Evolutionary conservation across 2,888 invertebrate species (phyloP), one percentile per base, ranked within the genome.

Genomic region (Polia nebulosa): DNA sequence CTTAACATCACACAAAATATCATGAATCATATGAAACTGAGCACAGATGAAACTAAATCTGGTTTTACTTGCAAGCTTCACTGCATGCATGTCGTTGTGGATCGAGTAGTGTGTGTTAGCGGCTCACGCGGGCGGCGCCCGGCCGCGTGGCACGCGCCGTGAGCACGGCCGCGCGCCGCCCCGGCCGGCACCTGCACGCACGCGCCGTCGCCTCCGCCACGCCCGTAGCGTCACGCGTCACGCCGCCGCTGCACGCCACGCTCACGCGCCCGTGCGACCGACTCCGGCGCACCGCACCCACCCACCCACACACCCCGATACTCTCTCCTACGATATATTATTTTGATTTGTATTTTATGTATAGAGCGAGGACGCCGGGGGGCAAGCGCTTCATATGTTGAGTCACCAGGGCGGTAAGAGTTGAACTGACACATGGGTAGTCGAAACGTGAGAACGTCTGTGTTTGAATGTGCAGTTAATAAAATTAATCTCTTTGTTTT

Each of bases 341-440:
- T 95, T 95, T 95, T 95, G 93, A 95, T 95, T 95, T 95, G 92
- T 95, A 94, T 96, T 95, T 96, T 95, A 95, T 96, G 95, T 97
- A 96, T 97, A 99, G 98, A 98, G 98, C 97, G 98, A 98, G 97
- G 98, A 99, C 93, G 97, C 97, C 93, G 99, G 98, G 95, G 97
- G 97, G 96, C 97, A 98, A 96, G 98, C 98, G 93, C 96, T 98
- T 96, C 97, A 97, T 96, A 97, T 97, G 97, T 96, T 99, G 96
- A 97, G 97, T 96, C 97, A 98, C 96, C 99, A 99, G 98, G 98
- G 98, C 97, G 98, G 98, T 98, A 98, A 98, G 98, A 96, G 94
- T 93, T 93, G 91, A 90, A 92, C 91, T 93, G 93, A 93, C 92
- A 93, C 92, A 89, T 95, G 95, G 95, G 93, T 95, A 95, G 95